Evolutionary conservation across 1,140 invertebrate genomes (phyloP).

Genomic region (Brachionus sp.): DNA sequence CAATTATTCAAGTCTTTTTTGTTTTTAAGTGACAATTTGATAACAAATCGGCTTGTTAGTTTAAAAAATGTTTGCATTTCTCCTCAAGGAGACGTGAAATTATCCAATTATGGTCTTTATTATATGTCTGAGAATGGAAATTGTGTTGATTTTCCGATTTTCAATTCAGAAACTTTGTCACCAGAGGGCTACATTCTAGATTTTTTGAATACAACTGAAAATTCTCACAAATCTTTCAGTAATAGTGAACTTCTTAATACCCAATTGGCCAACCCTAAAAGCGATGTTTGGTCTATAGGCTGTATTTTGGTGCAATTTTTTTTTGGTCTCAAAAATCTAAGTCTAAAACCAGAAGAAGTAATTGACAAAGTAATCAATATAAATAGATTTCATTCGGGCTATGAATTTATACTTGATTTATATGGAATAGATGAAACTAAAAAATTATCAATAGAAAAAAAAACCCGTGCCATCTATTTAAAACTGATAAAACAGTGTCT

Average conservation of each 20-base stretch:
- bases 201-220: constrained; percentile 47
- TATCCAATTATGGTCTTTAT: constrained; percentile 87
- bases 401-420: constrained; percentile 27
- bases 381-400: neutral
- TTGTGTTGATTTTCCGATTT: constrained; percentile 84
- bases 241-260: constrained; percentile 49
- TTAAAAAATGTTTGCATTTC: constrained; percentile 21
- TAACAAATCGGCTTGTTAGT: constrained; percentile 45
- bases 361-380: neutral
- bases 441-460: neutral
- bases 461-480: neutral
- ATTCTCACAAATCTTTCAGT: neutral
- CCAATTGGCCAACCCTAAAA: constrained; percentile 63
- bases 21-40: constrained; percentile 21
- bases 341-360: neutral
- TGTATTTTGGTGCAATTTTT: constrained; percentile 77
- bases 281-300: constrained; percentile 85
- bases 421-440: neutral
- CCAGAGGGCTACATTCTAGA: constrained; percentile 74
- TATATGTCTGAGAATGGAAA: constrained; percentile 80
- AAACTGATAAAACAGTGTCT: constrained; percentile 50
- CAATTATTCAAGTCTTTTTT: constrained; percentile 43
- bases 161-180: constrained; percentile 68
- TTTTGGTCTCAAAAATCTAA: constrained; percentile 5
- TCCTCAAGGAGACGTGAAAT: constrained; percentile 66